Percentiles rank a stretch among this genome's conserved stretches.
Evolutionary conservation across 2,113 vertebrate species (phyloP).

Genomic region (Anguilla japonica): DNA sequence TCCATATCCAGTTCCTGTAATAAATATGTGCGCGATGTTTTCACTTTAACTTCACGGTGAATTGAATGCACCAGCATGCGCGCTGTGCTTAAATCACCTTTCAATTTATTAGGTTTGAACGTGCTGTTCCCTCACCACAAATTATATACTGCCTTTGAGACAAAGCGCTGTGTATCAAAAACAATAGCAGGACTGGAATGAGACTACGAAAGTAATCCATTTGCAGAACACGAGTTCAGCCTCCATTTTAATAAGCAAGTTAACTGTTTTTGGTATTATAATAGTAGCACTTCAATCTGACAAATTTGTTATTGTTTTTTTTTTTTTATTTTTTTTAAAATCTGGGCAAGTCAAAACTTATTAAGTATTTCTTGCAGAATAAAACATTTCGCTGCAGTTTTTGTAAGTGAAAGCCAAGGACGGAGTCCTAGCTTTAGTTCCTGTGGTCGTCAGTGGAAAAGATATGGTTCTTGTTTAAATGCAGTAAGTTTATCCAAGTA

Average conservation of each 20-base stretch:
- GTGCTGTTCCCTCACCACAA: not conserved
- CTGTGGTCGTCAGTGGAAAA: too few species aligned
- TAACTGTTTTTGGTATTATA: not conserved
- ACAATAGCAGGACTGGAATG: conserved; percentile 14
- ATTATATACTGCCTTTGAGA: not conserved
- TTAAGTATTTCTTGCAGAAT: too few species aligned
- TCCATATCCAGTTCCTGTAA: not conserved
- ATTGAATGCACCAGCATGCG: not conserved
- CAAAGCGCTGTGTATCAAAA: not conserved
- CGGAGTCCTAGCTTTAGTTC: too few species aligned
- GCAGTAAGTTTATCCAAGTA: too few species aligned
- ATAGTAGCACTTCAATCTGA: too few species aligned
- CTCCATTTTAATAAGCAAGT: conserved; percentile 11
- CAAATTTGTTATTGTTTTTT: too few species aligned
- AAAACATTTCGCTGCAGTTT: not conserved
- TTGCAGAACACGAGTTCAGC: conserved; percentile 7
- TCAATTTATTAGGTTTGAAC: conserved; percentile 12
- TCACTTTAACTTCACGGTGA: not conserved
- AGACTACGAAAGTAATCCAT: conserved; percentile 18
- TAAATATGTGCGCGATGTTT: not conserved
- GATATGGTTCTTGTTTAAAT: too few species aligned
- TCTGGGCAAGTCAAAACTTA: too few species aligned
- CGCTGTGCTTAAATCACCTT: conserved; percentile 7
- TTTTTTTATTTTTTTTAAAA: too few species aligned
- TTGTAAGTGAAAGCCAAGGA: not conserved